These are phyloP conservation scores for Polyploca ridens DNA, from an alignment of 2,888 invertebrate species.

Conservation along the genomic window DNA sequence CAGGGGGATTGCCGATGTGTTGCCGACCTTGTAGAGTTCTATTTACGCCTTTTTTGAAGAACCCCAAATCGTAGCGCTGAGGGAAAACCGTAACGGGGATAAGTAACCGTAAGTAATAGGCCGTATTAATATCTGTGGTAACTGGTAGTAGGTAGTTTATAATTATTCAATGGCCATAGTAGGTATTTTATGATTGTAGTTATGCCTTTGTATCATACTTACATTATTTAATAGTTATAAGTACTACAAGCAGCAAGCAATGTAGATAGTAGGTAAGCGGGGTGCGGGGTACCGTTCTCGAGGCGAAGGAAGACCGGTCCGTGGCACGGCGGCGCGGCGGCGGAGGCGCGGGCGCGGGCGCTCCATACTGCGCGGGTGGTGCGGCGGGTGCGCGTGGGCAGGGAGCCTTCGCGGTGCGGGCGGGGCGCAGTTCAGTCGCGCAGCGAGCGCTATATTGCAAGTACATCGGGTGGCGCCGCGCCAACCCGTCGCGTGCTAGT, in stretches of 20 bases:
- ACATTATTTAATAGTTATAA: too few species aligned
- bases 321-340: conserved; percentile 34
- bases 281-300: conserved; percentile 74
- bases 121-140: too few species aligned
- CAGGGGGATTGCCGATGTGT: too few species aligned
- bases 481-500: conserved; percentile 80
- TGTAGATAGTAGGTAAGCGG: conserved; percentile 69
- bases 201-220: too few species aligned
- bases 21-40: too few species aligned
- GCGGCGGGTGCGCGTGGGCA: conserved; percentile 62
- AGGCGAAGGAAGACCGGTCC: conserved; percentile 34
- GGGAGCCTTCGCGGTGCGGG: conserved; percentile 60
- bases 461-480: conserved; percentile 80
- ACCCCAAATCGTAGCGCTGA: too few species aligned
- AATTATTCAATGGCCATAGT: too few species aligned
- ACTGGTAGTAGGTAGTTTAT: too few species aligned
- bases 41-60: too few species aligned
- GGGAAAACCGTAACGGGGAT: too few species aligned
- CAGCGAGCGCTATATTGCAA: conserved; percentile 79
- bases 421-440: conserved; percentile 75
- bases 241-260: conserved; percentile 46
- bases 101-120: too few species aligned
- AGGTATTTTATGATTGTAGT: too few species aligned
- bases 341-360: conserved; percentile 41
- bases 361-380: conserved; percentile 56